These are phyloP conservation scores for Mamestra brassicae DNA, from an alignment of 2,888 invertebrate species.

Conservation along the genomic window DNA sequence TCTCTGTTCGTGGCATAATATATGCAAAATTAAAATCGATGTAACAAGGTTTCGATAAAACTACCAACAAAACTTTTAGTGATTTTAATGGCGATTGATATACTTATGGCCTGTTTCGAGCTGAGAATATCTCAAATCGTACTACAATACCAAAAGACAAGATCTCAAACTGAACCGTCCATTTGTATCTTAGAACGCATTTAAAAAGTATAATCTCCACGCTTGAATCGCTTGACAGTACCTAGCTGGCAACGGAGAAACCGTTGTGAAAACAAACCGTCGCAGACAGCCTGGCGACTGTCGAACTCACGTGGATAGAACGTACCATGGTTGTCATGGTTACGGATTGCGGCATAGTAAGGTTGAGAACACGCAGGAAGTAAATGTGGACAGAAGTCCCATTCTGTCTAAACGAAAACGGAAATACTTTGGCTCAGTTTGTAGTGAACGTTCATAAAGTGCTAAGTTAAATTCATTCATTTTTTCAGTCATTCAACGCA, in stretches of 20 bases:
- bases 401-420: not conserved
- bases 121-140: too few relatives aligned
- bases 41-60: too few relatives aligned
- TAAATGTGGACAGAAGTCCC: not conserved
- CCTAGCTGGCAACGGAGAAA: not conserved
- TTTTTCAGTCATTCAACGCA: too few relatives aligned
- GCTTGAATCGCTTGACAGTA: not conserved
- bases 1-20: too few relatives aligned
- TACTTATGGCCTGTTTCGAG: too few relatives aligned
- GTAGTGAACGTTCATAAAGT: too few relatives aligned
- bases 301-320: not conserved
- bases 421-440: too few relatives aligned
- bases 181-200: not conserved
- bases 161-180: not conserved
- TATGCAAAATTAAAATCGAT: too few relatives aligned
- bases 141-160: too few relatives aligned
- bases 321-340: not conserved
- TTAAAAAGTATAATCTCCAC: not conserved
- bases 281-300: slow-evolving; percentile 4
- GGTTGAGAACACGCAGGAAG: not conserved
- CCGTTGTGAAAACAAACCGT: not conserved
- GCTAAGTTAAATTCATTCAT: too few relatives aligned
- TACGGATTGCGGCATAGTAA: not conserved
- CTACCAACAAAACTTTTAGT: too few relatives aligned
- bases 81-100: too few relatives aligned